Conservation (phyloP, 2,888 invertebrate genomes). For the Troides aeacus region DNA sequence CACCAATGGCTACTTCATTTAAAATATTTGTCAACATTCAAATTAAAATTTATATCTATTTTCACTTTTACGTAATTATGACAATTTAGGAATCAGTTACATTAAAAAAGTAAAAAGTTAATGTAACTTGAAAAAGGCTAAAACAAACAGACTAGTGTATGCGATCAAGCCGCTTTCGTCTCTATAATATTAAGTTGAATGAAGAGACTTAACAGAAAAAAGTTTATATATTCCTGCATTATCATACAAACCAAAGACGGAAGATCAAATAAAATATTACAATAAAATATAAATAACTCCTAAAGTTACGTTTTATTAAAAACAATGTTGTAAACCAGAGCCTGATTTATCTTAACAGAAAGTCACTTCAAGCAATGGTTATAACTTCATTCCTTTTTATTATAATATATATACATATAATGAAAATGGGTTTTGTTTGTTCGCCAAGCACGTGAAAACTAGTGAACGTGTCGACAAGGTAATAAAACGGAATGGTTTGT, state of each 20-base stretch:
- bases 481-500: no score
- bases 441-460: no score
- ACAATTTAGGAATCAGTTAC: not conserved
- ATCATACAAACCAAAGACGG: not conserved
- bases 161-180: not conserved
- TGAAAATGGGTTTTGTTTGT: no score
- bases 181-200: not conserved
- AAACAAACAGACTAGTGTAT: not conserved
- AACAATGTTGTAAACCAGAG: no score
- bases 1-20: slow-evolving; percentile 9
- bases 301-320: no score
- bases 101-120: not conserved
- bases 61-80: not conserved
- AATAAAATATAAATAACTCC: not conserved
- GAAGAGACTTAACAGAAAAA: not conserved
- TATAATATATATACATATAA: no score
- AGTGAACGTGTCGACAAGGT: no score
- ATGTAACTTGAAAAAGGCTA: not conserved
- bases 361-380: no score
- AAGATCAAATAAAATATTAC: not conserved
- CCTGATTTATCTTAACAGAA: no score
- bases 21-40: slow-evolving; percentile 21
- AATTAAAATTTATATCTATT: not conserved
- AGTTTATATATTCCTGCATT: not conserved
- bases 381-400: no score